Base-by-base conservation (phyloP, 2,113 vertebrate species). In the Labeo catla region DNA sequence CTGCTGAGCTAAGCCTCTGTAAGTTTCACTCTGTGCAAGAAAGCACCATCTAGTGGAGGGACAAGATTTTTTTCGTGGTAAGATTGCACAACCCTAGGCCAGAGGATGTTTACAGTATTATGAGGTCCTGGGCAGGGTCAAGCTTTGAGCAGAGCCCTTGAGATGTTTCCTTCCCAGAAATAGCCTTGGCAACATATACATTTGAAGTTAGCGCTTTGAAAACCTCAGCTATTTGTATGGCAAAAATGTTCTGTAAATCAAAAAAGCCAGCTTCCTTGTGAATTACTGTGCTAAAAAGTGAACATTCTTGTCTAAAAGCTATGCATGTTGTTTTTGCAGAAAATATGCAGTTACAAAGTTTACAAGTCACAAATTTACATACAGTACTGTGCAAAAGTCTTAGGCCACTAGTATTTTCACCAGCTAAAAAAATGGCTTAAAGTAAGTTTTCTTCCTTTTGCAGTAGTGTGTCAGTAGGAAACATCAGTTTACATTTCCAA, bases 51-150 rank as follows among this genome's bases (percentile, higher is more conserved):
- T 86, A 88, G 84, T 70, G 80, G 78, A 16, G 49, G 19, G 6
- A 83, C 28, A 61, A 63, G 12, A 49, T n/a, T 39, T 43, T 21
- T 4, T 28, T 34, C 28, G 15, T 23, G 79, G 66, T 8, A 12
- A 57, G 47, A 85, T 63, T 83, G 28, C 65, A 19, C 77, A 86
- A 86, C 43, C 2, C 28, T 63, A 83, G 76, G 39, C 76, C 63
- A 82, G 23, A 85, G 72, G 73, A 85, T 83, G 85, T 88, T 85
- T 84, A 79, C 78, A 52, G 63, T 76, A 28, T 87, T 82, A 36
- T 66, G 65, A 82, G 78, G 36, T 83, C 47, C 43, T 81, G 36
- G 34, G n/a, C 43, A 79, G 16, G 82, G 73, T 85, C 85, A 88
- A n/a, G 10, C 47, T 70, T 4, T 73, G 72, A 52, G 79, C 39